Evolutionary conservation across 2,113 vertebrate species (phyloP), one percentile per base, ranked within the genome.

Genomic region (Dolichotis patagonum): DNA sequence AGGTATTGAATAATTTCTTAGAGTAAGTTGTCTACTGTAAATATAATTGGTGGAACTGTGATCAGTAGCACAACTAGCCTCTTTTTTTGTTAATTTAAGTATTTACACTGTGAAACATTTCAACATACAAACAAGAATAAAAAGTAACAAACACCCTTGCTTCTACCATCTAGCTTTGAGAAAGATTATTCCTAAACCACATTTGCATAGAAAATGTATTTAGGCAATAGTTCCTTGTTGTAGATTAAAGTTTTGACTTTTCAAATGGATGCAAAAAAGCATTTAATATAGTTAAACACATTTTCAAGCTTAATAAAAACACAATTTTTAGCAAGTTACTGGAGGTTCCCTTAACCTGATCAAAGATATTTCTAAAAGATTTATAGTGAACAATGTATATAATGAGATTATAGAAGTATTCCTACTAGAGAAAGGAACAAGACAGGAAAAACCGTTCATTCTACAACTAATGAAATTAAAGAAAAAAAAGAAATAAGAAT

Each of bases 401-500:
- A 65, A 58, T 75, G 63, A 93, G 35, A 26, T 52, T 87, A 35
- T 32, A 65, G 41, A 75, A 43, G 24, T 20, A 91, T 73, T 80
- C 24, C 14, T 52, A 77, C 20, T 75, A 88, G 35, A 91, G 14
- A 63, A 1, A 85, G 46, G 54, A 81, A 43, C 58, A 88, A 63
- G 24, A 62, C 43, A 92, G 3, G 43, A 20, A 13, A 13, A 46
- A 41, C 75, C 10, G 7, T 46, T 52, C n/a, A 49, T 77, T 96
- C 30, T 87, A 56, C 30, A 80, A 41, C 69, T 41, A 88, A 60
- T 54, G 41, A 32, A 80, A 63, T 83, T 71, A 95, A 93, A 56
- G 7, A 77, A 93, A 65, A 78, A 84, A 92, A 95, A 54, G 13
- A 77, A 83, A 54, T 87, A 90, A 87, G 19, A 58, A 63, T n/a